A percentile compares a stretch with the other conserved stretches of the same genome.
phyloP scores from a whole-genome alignment of 2,888 invertebrate genomes.

The Lochmaea capreae region DNA sequence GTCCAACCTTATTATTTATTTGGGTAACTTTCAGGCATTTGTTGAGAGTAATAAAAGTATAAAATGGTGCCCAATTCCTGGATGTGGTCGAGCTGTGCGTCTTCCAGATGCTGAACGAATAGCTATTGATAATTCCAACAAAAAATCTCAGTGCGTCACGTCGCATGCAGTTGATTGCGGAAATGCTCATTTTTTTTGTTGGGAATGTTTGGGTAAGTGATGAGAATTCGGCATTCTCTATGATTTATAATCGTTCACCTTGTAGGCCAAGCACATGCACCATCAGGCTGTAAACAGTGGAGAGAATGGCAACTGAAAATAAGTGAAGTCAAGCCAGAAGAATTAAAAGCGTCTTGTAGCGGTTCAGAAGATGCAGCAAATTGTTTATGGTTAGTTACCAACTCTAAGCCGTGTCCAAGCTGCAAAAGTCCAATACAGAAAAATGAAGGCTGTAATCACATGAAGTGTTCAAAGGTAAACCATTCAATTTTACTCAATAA shows the following conservation, averaged over 20 bases:
- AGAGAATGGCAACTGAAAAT: conserved; percentile 70
- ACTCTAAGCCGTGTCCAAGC: conserved; percentile 78
- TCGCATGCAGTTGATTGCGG: conserved; percentile 77
- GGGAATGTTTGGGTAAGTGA: conserved; percentile 68
- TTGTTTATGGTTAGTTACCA: conserved; percentile 76
- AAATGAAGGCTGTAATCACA: conserved; percentile 79
- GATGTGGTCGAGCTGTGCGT: conserved; percentile 75
- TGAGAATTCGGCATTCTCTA: not conserved
- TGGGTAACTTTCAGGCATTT: conserved; percentile 68
- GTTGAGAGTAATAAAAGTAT: conserved; percentile 77
- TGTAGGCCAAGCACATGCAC: conserved; percentile 74
- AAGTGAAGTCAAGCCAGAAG: conserved; percentile 74
- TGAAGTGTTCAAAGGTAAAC: conserved; percentile 76
- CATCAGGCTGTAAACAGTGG: conserved; percentile 75
- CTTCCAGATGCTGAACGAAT: conserved; percentile 70
- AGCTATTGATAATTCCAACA: conserved; percentile 50
- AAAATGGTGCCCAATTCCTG: conserved; percentile 78
- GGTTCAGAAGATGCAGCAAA: conserved; percentile 74
- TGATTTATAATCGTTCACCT: not conserved
- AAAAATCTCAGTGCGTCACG: conserved; percentile 62
- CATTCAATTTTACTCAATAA: not conserved
- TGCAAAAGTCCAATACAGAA: conserved; percentile 79
- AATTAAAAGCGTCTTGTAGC: conserved; percentile 67
- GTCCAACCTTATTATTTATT: too few species aligned
- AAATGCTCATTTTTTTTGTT: conserved; percentile 78